Conservation (phyloP, 1,140 invertebrate species). For the Sesamia nonagrioides region DNA sequence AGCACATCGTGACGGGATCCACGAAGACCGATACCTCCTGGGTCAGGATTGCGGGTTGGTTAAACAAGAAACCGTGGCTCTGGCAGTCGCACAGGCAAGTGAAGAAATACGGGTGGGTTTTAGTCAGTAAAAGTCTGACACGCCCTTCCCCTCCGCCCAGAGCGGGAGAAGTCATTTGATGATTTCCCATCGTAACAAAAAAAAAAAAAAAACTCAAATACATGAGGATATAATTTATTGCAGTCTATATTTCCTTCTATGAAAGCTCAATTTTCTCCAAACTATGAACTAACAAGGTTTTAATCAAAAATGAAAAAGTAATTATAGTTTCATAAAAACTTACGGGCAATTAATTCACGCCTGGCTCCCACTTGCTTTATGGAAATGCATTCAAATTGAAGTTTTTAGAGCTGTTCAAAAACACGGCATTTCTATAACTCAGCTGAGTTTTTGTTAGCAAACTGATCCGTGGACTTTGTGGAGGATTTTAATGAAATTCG, state of each 20-base stretch:
- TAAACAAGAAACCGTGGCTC: no score
- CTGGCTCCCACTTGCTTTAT: conserved; percentile 31
- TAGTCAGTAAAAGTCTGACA: no score
- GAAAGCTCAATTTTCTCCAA: conserved; percentile 2
- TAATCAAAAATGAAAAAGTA: conserved; percentile 39
- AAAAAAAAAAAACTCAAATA: no score
- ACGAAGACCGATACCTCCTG: no score
- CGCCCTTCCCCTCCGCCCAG: no score
- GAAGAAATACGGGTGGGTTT: no score
- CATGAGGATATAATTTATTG: not conserved
- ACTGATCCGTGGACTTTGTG: conserved; percentile 29
- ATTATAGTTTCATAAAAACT: conserved; percentile 40
- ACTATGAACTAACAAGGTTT: conserved; percentile 23
- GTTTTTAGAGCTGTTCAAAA: conserved; percentile 39
- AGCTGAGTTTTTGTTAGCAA: conserved; percentile 36
- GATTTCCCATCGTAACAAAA: no score
- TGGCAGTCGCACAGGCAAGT: no score
- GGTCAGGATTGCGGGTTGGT: no score
- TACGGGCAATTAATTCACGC: conserved; percentile 42
- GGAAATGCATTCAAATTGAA: conserved; percentile 41
- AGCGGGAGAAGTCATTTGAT: no score
- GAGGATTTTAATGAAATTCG: conserved; percentile 45
- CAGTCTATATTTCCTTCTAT: not conserved
- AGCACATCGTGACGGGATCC: no score
- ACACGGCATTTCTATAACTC: conserved; percentile 36